A percentile compares a stretch with the other conserved stretches of the same genome.
phyloP scores from a whole-genome alignment of 2,797 vertebrate genomes.

The Poecilia wingei region DNA sequence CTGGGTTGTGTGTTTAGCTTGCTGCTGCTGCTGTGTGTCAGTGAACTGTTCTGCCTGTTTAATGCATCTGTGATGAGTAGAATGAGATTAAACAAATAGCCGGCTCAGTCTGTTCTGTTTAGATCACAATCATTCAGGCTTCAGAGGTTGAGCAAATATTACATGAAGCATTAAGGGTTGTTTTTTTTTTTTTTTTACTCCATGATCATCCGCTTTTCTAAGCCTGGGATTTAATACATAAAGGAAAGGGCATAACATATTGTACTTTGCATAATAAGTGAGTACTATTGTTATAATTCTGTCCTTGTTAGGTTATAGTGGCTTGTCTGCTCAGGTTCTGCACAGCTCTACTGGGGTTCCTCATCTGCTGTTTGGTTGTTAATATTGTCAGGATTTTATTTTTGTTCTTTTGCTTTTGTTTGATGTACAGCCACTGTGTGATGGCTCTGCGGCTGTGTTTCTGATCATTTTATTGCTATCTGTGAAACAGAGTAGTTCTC shows the following conservation, averaged over 20 bases:
- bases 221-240: not conserved
- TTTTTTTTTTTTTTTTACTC: too few species aligned
- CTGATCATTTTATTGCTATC: not conserved
- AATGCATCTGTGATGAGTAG: not conserved
- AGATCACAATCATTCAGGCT: not conserved
- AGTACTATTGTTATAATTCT: not conserved
- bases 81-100: too few species aligned
- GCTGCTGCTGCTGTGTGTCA: not conserved
- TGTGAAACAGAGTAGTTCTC: not conserved
- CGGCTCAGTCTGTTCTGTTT: not conserved
- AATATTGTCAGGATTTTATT: not conserved
- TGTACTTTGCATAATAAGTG: not conserved
- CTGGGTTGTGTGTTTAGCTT: not conserved
- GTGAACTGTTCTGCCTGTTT: not conserved
- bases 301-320: not conserved
- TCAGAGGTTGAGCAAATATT: not conserved
- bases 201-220: not conserved
- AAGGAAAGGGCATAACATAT: not conserved
- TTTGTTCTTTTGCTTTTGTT: not conserved
- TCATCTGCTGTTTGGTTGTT: not conserved
- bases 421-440: not conserved
- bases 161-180: not conserved
- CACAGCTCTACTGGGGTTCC: not conserved
- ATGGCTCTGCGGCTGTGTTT: not conserved
- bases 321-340: not conserved